A percentile compares a stretch with the other conserved stretches of the same genome.
Conservation (phyloP, 2,113 vertebrate genomes). For the Rattus norvegicus region GRCr8 NC_086039.1:60852001-60852500, state of each 20-base stretch:
- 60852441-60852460: slow-evolving; percentile 69
- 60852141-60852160: not conserved
- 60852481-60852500: slow-evolving; percentile 90
- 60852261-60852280: not conserved
- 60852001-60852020: not conserved
- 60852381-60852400: not conserved
- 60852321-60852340: not conserved
- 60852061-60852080: not conserved
- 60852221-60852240: not conserved
- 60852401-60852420: not conserved
- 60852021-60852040: not conserved
- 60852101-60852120: not conserved
- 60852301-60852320: not conserved
- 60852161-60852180: not conserved
- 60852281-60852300: not conserved
- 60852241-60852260: not conserved
- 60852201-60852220: not conserved
- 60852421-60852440: not conserved
- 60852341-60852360: not conserved
- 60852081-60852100: slow-evolving; percentile 67
- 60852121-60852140: not conserved
- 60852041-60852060: not conserved
- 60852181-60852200: not conserved
- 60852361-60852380: not conserved
- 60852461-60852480: slow-evolving; percentile 84